A percentile compares a stretch with the other conserved stretches of the same genome.
Conservation (phyloP, 2,113 vertebrate genomes). For the Leucopsar rothschildi region DNA sequence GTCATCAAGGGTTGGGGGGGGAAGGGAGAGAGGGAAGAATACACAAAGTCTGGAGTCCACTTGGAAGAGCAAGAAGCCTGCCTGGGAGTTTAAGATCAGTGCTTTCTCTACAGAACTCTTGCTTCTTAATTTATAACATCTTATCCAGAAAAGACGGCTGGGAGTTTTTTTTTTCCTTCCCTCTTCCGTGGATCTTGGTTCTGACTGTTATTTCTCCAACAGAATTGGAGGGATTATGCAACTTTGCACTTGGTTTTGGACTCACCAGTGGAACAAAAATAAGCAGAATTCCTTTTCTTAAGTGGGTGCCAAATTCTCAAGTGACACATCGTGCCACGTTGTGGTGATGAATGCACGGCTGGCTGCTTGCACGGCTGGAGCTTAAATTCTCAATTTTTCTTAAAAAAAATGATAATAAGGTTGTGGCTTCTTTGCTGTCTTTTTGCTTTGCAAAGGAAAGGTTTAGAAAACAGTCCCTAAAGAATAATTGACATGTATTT, state of each 20-base stretch:
- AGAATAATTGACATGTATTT: background rate
- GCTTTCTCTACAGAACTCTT: background rate
- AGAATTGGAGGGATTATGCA: conserved; percentile 50
- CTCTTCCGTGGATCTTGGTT: background rate
- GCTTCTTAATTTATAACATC: background rate
- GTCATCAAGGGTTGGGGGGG: background rate
- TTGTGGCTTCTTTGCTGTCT: background rate
- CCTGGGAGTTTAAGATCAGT: background rate
- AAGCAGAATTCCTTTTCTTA: conserved; percentile 63
- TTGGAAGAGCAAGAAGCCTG: conserved; percentile 32
- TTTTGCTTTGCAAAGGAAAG: background rate
- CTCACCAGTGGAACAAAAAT: conserved; percentile 38
- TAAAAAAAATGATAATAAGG: background rate
- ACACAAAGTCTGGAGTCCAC: background rate
- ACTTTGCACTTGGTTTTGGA: conserved; percentile 40
- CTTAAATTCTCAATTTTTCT: background rate
- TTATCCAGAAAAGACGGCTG: conserved; percentile 7
- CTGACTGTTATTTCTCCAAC: background rate
- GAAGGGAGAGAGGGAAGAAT: background rate
- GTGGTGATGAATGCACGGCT: conserved; percentile 9
- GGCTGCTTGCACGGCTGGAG: background rate
- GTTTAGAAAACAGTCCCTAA: background rate
- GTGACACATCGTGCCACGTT: conserved; percentile 21
- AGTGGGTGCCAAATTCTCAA: conserved; percentile 20
- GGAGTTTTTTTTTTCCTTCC: background rate